These are phyloP conservation scores for Peromyscus polionotus DNA, from an alignment of 2,113 vertebrate species.

Conservation along the genomic window DNA sequence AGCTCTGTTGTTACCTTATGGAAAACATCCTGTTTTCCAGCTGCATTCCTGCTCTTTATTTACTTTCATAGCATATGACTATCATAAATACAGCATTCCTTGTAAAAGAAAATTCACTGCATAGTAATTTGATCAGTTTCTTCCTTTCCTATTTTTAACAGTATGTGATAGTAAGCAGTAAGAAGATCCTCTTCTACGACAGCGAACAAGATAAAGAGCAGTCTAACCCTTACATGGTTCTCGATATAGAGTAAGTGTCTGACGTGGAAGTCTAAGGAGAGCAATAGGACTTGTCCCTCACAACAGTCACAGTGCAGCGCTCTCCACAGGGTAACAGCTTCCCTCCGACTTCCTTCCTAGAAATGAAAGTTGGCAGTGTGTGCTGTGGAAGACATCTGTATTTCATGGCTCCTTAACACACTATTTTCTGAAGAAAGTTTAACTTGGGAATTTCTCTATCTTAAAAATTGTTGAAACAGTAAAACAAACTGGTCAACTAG, in stretches of 20 bases:
- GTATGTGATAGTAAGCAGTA: slow-evolving; percentile 99
- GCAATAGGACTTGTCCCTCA: background rate
- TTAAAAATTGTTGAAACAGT: background rate
- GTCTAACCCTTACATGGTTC: slow-evolving; percentile 98
- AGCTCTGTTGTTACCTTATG: slow-evolving; percentile 31
- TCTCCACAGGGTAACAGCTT: background rate
- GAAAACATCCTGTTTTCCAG: background rate
- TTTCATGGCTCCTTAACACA: slow-evolving; percentile 26
- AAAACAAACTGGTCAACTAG: background rate
- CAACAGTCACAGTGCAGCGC: background rate
- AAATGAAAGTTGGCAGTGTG: background rate
- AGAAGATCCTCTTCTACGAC: slow-evolving; percentile 99
- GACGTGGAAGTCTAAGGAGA: background rate
- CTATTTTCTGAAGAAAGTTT: slow-evolving; percentile 56
- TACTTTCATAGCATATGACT: slow-evolving; percentile 34
- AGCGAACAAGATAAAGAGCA: slow-evolving; percentile 98
- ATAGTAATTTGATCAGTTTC: slow-evolving; percentile 49
- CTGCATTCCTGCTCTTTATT: slow-evolving; percentile 28
- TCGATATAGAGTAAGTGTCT: slow-evolving; percentile 98
- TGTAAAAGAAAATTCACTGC: slow-evolving; percentile 60
- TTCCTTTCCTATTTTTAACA: slow-evolving; percentile 83
- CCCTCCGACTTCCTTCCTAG: background rate
- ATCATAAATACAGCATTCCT: slow-evolving; percentile 42
- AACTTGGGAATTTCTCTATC: background rate
- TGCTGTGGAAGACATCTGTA: background rate